Evolutionary conservation across 2,113 vertebrate genomes (phyloP), one percentile per base, ranked within the genome.

Genomic region (Aspidoscelis tigris): DNA sequence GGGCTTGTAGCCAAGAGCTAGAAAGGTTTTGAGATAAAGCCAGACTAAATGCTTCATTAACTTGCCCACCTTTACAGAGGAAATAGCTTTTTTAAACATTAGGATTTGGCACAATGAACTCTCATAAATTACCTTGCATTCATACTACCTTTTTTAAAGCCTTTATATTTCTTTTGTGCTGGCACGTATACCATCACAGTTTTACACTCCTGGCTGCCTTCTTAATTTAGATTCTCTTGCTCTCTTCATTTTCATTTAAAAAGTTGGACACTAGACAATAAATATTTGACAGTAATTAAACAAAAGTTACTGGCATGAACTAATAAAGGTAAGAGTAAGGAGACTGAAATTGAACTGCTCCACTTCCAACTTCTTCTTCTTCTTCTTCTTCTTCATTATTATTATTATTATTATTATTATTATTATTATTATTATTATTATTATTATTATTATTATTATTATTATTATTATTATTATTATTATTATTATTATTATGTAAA

Each of bases 11-110:
- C 94, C 92, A 85, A 95, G 93, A 93, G 89, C n/a, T 76, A 88
- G 87, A 84, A 79, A 84, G 72, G 85, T 92, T 89, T 89, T 81
- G 89, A 88, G 90, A 81, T 84, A 69, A 68, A 90, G 93, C 91
- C 95, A 96, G 95, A 96, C 94, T 94, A 61, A 83, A 94, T 84
- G 94, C 93, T 91, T 90, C 94, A 89, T 96, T 95, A 84, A 92
- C 93, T 89, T 93, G 91, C 95, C 93, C 94, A 94, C 89, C 94
- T 95, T 87, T 77, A 88, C 90, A 33, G 94, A 88, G 94, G 88
- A 90, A 92, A 92, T 89, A 87, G 24, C 82, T 22, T 69, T 69
- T 43, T 26, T 68, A 84, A 74, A 78, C 74, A 4, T 84, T 22
- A 41, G 88, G 73, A 73, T 88, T 91, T 83, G 85, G 89, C 86